phyloP scores from a whole-genome alignment of 1,140 invertebrate genomes.

The Micrasema minimum region DNA sequence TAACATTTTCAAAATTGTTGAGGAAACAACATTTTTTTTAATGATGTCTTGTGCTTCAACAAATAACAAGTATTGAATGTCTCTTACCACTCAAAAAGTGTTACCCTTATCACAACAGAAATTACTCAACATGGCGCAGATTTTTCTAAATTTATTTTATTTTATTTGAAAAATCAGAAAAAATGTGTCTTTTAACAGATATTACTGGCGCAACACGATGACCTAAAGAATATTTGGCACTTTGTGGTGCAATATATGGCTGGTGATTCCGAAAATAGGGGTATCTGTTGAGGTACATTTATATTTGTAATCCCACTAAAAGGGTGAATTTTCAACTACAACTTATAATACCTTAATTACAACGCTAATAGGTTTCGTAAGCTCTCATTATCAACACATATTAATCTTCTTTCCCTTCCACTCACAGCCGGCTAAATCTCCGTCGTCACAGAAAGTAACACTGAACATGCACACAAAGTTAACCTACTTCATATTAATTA shows the following conservation, averaged over 20 bases:
- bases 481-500: neutral
- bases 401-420: conserved; percentile 21
- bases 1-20: too few relatives aligned
- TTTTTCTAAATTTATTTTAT: too few relatives aligned
- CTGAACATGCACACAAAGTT: conserved; percentile 23
- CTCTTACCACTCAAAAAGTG: too few relatives aligned
- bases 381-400: conserved; percentile 50
- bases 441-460: conserved; percentile 6
- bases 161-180: too few relatives aligned
- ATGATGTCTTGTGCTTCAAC: too few relatives aligned
- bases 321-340: conserved; percentile 35
- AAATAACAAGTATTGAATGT: too few relatives aligned
- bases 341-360: conserved; percentile 45
- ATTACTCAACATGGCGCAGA: too few relatives aligned
- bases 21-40: too few relatives aligned
- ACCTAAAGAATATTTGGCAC: conserved; percentile 22
- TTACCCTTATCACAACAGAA: too few relatives aligned
- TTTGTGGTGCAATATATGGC: conserved; percentile 28
- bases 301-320: conserved; percentile 36
- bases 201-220: too few relatives aligned
- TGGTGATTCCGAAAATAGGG: conserved; percentile 33
- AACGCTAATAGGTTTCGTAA: conserved; percentile 51
- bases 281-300: conserved; percentile 41
- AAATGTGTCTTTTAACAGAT: too few relatives aligned
- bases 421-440: conserved; percentile 36